These are phyloP conservation scores for Potamilus streckersoni DNA, from an alignment of 1,140 invertebrate genomes.

Conservation along the genomic window DNA sequence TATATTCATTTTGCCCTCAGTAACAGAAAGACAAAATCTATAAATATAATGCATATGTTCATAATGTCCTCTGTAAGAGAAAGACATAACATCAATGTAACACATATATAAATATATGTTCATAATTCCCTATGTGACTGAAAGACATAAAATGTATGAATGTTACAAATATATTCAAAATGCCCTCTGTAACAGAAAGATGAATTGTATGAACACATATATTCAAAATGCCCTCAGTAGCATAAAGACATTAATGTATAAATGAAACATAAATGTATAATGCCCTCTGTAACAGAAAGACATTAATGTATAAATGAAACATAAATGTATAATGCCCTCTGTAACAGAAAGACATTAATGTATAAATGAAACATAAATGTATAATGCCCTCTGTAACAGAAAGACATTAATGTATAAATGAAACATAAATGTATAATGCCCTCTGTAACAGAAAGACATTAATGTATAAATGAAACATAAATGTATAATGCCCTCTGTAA, in stretches of 20 bases:
- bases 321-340: conserved; percentile 34
- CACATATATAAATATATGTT: too few species aligned
- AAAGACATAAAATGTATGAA: too few species aligned
- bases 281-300: not conserved
- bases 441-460: conserved; percentile 29
- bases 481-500: conserved; percentile 34
- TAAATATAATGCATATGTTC: too few species aligned
- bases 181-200: too few species aligned
- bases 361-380: too few species aligned
- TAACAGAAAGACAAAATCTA: not conserved
- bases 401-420: too few species aligned
- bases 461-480: too few species aligned
- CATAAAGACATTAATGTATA: too few species aligned
- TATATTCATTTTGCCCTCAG: not conserved
- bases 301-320: too few species aligned
- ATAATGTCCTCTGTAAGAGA: not conserved
- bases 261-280: too few species aligned
- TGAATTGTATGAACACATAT: not conserved
- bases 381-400: conserved; percentile 29
- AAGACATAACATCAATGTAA: not conserved
- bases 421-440: too few species aligned
- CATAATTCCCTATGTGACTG: too few species aligned
- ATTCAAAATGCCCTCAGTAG: conserved; percentile 27
- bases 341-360: conserved; percentile 8
- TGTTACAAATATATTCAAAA: not conserved